These are phyloP conservation scores for Micropoecilia bifurca DNA, from an alignment of 2,797 vertebrate genomes.

Conservation along the genomic window DNA sequence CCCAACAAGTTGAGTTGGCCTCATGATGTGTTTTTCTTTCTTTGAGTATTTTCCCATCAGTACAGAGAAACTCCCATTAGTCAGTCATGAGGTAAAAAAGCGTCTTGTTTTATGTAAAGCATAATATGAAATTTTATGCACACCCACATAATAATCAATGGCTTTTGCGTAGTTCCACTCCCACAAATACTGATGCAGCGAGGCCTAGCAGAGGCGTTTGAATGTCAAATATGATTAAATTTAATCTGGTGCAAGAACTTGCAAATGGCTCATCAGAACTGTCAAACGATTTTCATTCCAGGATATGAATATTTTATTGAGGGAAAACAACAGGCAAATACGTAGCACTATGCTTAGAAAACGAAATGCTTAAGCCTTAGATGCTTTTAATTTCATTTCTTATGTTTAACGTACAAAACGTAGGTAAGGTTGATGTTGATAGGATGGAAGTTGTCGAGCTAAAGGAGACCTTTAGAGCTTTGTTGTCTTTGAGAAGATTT, in stretches of 20 bases:
- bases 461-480: neutral
- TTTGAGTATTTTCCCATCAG: neutral
- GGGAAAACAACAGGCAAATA: neutral
- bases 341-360: neutral
- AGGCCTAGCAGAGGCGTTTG: constrained; percentile 59
- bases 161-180: constrained; percentile 51
- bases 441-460: neutral
- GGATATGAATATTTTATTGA: neutral
- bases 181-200: constrained; percentile 49
- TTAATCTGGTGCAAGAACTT: constrained; percentile 36
- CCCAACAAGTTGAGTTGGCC: neutral
- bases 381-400: neutral
- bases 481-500: neutral
- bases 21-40: neutral
- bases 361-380: neutral
- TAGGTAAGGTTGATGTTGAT: neutral
- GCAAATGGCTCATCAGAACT: constrained; percentile 45
- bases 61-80: neutral
- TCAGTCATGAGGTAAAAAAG: neutral
- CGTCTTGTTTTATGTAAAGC: constrained; percentile 24
- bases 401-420: neutral
- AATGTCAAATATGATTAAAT: constrained; percentile 59
- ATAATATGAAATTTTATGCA: constrained; percentile 50
- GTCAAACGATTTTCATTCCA: constrained; percentile 20
- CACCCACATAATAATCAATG: constrained; percentile 66